Conservation (phyloP, 2,113 vertebrate species). For the Origma solitaria region DNA sequence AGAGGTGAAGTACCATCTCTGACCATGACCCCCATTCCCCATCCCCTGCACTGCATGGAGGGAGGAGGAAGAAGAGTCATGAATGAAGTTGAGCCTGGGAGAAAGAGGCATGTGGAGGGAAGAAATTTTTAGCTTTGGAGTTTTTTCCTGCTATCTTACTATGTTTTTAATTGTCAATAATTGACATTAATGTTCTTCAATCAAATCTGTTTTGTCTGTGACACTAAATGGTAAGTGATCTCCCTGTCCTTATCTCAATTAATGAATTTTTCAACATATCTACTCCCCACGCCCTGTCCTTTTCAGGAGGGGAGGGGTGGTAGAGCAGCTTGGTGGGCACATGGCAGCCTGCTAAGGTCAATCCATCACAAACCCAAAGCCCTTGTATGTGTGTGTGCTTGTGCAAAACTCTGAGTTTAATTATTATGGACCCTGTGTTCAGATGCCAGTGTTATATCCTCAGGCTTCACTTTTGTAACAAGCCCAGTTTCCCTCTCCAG, state of each 20-base stretch:
- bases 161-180: not conserved
- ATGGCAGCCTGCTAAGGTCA: not conserved
- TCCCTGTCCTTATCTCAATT: not conserved
- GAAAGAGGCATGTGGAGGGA: not conserved
- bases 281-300: accelerated
- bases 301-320: not conserved
- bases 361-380: not conserved
- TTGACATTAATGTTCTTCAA: not conserved
- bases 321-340: not conserved
- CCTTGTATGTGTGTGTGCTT: not conserved
- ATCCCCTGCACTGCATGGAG: not conserved
- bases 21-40: not conserved
- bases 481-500: accelerated
- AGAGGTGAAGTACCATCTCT: not conserved
- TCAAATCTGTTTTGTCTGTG: not conserved
- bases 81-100: not conserved
- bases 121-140: not conserved
- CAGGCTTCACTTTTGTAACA: not conserved
- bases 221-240: not conserved
- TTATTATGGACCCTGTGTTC: not conserved
- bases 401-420: not conserved
- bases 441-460: not conserved
- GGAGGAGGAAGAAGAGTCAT: not conserved
- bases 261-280: not conserved
- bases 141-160: not conserved